Evolutionary conservation across 2,797 vertebrate species (phyloP), one percentile per base, ranked within the genome.

Genomic region (Girardinus metallicus): DNA sequence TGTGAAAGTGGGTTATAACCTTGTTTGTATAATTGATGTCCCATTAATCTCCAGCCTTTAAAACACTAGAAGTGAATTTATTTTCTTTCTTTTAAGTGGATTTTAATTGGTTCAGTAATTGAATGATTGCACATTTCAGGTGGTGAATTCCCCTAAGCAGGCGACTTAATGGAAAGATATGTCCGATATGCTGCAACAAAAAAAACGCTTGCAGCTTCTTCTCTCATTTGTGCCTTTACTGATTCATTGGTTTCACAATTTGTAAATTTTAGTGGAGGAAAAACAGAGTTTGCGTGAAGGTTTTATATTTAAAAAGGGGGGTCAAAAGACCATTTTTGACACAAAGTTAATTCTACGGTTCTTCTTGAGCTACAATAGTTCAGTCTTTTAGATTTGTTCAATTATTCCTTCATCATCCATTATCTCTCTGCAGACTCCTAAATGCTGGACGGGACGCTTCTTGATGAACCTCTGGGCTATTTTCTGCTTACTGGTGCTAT

Each of bases 401-500:
- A 39, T 39, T 39, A 21, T 66, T 39, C 31, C 5, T 66, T 66
- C 16, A 11, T 66, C 18, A 66, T 66, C 4, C 0, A 1, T 73
- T 47, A 79, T n/a, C 74, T 1, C 43, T 70, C 73, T 72, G 15
- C 86, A 95, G 93, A 98, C 97, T 0, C 98, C 98, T 66, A 99
- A 99, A 88, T 99, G 98, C 89, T 97, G 97, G 96, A 98, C 98
- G 0, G 98, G 98, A 0, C 97, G 98, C 23, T 97, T 99, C 88
- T 95, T 99, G 83, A 99, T 99, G 98, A 99, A 99, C 94, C 96
- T 99, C 13, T 99, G 98, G 98, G 98, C 98, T 85, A 98, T 99
- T 84, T 99, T 99, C 95, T 99, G 98, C 93, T 94, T 99, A 85
- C 94, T 99, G 34, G 98, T 99, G 88, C 96, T 99, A 83, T 99